These are phyloP conservation scores for Maconellicoccus hirsutus DNA, from an alignment of 1,140 invertebrate genomes.

Conservation along the genomic window DNA sequence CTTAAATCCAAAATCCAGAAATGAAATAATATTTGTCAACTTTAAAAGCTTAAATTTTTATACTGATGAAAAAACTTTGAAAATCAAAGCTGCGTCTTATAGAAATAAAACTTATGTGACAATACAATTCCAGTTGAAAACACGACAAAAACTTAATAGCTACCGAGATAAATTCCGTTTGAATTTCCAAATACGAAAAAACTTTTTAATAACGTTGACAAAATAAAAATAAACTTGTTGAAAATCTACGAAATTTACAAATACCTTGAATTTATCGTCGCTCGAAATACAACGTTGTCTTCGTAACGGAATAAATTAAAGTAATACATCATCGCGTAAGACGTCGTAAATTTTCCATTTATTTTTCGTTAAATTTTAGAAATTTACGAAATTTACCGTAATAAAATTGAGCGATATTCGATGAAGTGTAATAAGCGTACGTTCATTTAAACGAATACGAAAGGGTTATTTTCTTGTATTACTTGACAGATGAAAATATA, in stretches of 20 bases:
- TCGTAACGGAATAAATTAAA: too few species aligned
- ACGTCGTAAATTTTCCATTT: too few species aligned
- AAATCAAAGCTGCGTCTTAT: not conserved
- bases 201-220: not conserved
- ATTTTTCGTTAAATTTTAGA: too few species aligned
- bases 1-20: too few species aligned
- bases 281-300: not conserved
- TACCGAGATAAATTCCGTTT: not conserved
- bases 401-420: too few species aligned
- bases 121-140: not conserved
- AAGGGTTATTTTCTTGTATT: too few species aligned
- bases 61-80: not conserved
- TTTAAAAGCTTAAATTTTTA: not conserved
- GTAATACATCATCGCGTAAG: too few species aligned
- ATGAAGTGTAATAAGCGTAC: too few species aligned
- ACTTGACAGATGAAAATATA: too few species aligned
- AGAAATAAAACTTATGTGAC: not conserved
- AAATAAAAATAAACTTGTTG: not conserved
- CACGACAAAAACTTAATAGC: not conserved
- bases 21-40: not conserved
- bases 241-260: not conserved
- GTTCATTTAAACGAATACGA: too few species aligned
- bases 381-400: too few species aligned
- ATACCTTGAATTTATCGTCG: not conserved
- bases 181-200: constrained; percentile 5